A percentile compares a stretch with the other conserved stretches of the same genome.
Conservation (phyloP, 1,140 invertebrate genomes). For the Pomacea maculata region DNA sequence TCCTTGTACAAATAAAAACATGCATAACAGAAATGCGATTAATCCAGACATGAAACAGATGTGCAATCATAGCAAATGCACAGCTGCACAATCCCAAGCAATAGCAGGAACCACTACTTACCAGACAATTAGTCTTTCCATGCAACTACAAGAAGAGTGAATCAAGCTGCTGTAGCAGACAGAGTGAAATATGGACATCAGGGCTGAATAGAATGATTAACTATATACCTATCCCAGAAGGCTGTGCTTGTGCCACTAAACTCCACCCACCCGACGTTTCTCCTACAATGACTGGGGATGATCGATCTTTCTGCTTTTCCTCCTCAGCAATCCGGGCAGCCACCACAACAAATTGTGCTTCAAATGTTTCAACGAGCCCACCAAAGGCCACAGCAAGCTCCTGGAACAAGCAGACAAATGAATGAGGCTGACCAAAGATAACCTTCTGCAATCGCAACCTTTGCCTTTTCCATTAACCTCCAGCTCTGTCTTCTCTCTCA, state of each 20-base stretch:
- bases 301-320: slow-evolving; percentile 59
- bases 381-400: slow-evolving; percentile 85
- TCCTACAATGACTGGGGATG: slow-evolving; percentile 41
- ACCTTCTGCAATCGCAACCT: too few species aligned
- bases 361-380: slow-evolving; percentile 90
- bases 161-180: slow-evolving; percentile 4
- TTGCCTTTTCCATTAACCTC: too few species aligned
- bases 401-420: slow-evolving; percentile 61
- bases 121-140: too few species aligned
- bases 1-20: too few species aligned
- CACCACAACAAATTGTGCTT: slow-evolving; percentile 80
- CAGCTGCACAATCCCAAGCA: too few species aligned
- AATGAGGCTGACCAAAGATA: too few species aligned
- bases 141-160: not conserved
- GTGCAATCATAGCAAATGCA: too few species aligned
- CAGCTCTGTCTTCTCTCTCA: too few species aligned
- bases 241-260: slow-evolving; percentile 42
- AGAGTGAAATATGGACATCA: not conserved
- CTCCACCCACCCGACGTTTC: slow-evolving; percentile 59
- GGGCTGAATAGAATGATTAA: not conserved
- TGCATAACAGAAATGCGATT: too few species aligned
- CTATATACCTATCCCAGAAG: slow-evolving; percentile 19
- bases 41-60: too few species aligned
- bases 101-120: too few species aligned
- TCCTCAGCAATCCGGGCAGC: slow-evolving; percentile 79